Percentiles rank a stretch among this genome's conserved stretches.
phyloP scores from a whole-genome alignment of 2,113 vertebrate species.

The Semicossyphus pulcher region DNA sequence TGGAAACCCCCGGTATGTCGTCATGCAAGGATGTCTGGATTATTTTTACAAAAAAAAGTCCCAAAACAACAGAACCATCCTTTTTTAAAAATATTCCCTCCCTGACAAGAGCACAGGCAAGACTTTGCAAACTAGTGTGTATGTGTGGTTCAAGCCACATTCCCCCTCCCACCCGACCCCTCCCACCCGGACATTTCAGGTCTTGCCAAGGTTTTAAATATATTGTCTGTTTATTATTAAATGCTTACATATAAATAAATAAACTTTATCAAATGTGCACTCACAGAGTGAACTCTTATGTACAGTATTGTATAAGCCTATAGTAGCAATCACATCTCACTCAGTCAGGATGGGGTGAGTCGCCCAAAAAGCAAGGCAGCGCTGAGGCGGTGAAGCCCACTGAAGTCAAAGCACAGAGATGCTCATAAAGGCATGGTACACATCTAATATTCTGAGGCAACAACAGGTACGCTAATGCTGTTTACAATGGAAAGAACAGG shows the following conservation, averaged over 20 bases:
- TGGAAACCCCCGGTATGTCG: slow-evolving; percentile 86
- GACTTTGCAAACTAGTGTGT: slow-evolving; percentile 82
- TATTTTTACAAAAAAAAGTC: slow-evolving; percentile 69
- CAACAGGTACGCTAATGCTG: slow-evolving; percentile 52
- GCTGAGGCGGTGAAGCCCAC: slow-evolving; percentile 15
- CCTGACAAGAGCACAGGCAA: slow-evolving; percentile 91
- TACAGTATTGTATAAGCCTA: slow-evolving; percentile 99
- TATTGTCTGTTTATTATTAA: slow-evolving; percentile 88
- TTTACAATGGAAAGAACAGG: slow-evolving; percentile 53
- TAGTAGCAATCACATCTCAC: slow-evolving; percentile 90
- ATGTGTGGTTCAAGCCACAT: slow-evolving; percentile 86
- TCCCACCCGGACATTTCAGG: slow-evolving; percentile 71
- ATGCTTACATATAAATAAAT: slow-evolving; percentile 99
- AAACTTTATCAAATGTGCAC: slow-evolving; percentile 99
- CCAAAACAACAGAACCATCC: slow-evolving; percentile 68
- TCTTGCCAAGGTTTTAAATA: slow-evolving; percentile 91
- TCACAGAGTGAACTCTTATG: slow-evolving; percentile 99
- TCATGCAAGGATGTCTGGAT: slow-evolving; percentile 95
- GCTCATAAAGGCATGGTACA: slow-evolving; percentile 61
- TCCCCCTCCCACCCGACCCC: slow-evolving; percentile 32
- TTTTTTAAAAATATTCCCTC: slow-evolving; percentile 86
- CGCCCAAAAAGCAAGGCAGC: slow-evolving; percentile 52
- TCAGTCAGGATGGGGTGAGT: slow-evolving; percentile 71
- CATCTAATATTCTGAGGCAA: slow-evolving; percentile 58
- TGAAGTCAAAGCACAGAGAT: slow-evolving; percentile 50